Evolutionary conservation across 2,113 vertebrate genomes (phyloP), one percentile per base, ranked within the genome.

Genomic region (Sinocyclocheilus maitianheensis): DNA sequence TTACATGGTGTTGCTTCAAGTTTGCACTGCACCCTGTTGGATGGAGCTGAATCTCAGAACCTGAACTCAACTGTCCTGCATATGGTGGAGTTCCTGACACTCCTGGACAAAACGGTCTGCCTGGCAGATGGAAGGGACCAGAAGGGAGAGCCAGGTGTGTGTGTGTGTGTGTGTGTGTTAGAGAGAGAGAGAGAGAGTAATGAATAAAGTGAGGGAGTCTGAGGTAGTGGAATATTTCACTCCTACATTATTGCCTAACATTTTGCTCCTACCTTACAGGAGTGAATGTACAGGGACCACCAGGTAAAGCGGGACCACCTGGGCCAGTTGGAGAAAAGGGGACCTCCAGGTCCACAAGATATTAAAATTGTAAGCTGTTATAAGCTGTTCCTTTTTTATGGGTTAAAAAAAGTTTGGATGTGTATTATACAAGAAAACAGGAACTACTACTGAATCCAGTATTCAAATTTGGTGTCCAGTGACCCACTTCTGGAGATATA

Each of bases 61-160:
- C 37, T 48, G 65, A 87, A 81, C 75, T 86, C 55, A 87, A 81
- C 75, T 86, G 87, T 76, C 72, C 85, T 55, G 65, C 74, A 13
- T 62, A 9, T 63, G 67, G 76, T 84, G 86, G 84, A 18, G 82
- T 86, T 26, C 87, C 87, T 26, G 87, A 85, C 3, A 71, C 40
- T 84, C 89, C 87, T 5, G 85, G 89, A 74, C 81, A 80, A 65
- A 83, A 83, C 1, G 85, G 89, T 10, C n/a, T 78, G 20, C 85
- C 83, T 30, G 87, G 89, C 1, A 87, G 74, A 86, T 22, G 83
- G 85, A 0, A 84, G 77, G 85, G 89, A 60, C 80, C n/a, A 90
- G 53, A 90, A 43, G 58, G 89, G 89, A 80, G 89, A 90, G 30
- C 43, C 37, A 72, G 83, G 89, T 87, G 16, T 37, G 16, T 37